Evolutionary conservation across 2,113 vertebrate genomes (phyloP), one percentile per base, ranked within the genome.

Genomic region (Hippolais icterina): DNA sequence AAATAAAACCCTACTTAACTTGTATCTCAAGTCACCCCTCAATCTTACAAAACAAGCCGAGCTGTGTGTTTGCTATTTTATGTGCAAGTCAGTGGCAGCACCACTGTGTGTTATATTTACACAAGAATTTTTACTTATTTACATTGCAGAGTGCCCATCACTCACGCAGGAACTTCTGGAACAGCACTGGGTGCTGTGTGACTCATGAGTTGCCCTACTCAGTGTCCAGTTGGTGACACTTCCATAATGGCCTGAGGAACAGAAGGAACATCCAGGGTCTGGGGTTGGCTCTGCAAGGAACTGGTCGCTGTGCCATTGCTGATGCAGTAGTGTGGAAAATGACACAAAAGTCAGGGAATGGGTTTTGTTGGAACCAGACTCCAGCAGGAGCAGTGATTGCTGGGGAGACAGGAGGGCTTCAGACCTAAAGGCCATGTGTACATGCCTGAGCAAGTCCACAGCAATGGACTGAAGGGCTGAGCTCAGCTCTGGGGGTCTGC

Each of bases 161-260:
- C 28, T 75, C 49, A 59, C 37, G 39, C 17, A 41, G 42, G 50
- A 79, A 20, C 42, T 89, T 33, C 28, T 75, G 87, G 69, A 56
- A 68, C n/a, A 33, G 15, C 1, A 0, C 39, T 59, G 66, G 46
- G 18, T 74, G 39, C 33, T 0, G 0, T 20, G 47, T 11, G 18
- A 29, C 29, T 60, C 22, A 5, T 0, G 0, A 14, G 15, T 72
- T 61, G 23, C 28, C 18, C 52, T 75, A 17, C 28, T 71, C 47
- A 14, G 39, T 18, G 41, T 56, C 25, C 81, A 47, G 19, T 16
- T 75, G 28, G 61, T 65, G 52, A 66, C 19, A 54, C 5, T 37
- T 78, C 68, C 57, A 2, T 52, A 52, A 83, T 3, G 42, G 59
- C 9, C 33, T 50, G 24, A 89, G 50, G n/a, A 75, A 47, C 15